Conservation (phyloP, 2,113 vertebrate genomes). For the Xenopus laevis region DNA sequence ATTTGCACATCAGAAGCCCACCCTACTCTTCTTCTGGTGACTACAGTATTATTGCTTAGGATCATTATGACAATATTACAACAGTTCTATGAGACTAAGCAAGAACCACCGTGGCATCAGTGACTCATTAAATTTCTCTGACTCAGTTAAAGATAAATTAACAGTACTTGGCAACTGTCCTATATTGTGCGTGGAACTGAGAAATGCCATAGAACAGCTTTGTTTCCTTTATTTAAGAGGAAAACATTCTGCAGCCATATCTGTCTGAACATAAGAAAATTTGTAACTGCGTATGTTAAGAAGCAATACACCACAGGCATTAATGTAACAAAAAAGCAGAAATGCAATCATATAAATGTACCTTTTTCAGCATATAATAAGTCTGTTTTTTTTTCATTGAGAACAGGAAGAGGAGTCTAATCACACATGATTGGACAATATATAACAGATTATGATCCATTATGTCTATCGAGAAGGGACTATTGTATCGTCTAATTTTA, state of each 20-base stretch:
- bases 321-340: background rate
- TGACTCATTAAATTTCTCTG: background rate
- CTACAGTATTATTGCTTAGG: background rate
- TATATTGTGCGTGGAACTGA: conserved; percentile 13
- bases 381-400: conserved; percentile 3
- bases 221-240: conserved; percentile 3
- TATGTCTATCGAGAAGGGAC: conserved; percentile 51
- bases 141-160: conserved; percentile 18
- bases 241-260: conserved; percentile 33
- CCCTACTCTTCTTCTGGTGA: background rate
- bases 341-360: too few species aligned
- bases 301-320: background rate
- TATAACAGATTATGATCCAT: conserved; percentile 48
- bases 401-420: background rate
- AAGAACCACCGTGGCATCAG: background rate
- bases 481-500: conserved; percentile 40
- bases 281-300: conserved; percentile 22
- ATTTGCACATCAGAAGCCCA: too few species aligned
- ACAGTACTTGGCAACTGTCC: conserved; percentile 20
- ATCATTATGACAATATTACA: background rate
- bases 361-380: too few species aligned
- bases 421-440: background rate
- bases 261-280: conserved; percentile 20
- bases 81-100: background rate
- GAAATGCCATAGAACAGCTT: conserved; percentile 33